phyloP scores from a whole-genome alignment of 2,888 invertebrate genomes.

The Hetaerina titia region DNA sequence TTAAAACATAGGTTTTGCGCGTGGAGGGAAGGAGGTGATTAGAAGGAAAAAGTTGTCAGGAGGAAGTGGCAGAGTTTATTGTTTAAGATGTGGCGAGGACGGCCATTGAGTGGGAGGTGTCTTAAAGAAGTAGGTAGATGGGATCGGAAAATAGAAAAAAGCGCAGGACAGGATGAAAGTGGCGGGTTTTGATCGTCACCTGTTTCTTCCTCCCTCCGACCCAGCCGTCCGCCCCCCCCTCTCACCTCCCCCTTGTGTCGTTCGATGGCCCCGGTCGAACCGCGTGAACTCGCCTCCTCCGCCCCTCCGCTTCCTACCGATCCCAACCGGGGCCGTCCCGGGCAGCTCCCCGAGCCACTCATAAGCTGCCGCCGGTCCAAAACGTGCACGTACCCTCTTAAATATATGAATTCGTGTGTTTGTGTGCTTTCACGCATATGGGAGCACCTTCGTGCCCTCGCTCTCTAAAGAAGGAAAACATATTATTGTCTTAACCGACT shows the following conservation, averaged over 20 bases:
- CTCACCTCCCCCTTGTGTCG: not conserved
- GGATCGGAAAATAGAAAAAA: not conserved
- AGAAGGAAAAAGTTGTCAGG: not conserved
- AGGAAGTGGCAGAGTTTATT: not conserved
- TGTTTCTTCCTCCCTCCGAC: not conserved
- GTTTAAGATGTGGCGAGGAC: not conserved
- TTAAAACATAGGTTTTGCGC: too few species aligned
- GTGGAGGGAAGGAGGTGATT: not conserved
- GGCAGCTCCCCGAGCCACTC: too few species aligned
- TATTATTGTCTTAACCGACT: not conserved
- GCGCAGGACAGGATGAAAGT: not conserved
- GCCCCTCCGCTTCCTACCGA: not conserved
- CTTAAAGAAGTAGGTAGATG: not conserved
- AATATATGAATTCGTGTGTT: not conserved
- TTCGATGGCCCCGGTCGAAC: not conserved
- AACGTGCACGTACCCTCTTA: not conserved
- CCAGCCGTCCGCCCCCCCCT: not conserved
- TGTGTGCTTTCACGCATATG: too few species aligned
- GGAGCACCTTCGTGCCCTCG: too few species aligned
- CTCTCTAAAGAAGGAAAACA: too few species aligned
- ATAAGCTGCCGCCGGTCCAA: not conserved
- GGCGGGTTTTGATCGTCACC: conserved; percentile 6
- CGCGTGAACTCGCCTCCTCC: not conserved
- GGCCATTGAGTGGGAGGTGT: not conserved
- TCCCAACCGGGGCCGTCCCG: not conserved